Conservation (phyloP, 2,797 vertebrate genomes). For the Hyperoplus immaculatus region DNA sequence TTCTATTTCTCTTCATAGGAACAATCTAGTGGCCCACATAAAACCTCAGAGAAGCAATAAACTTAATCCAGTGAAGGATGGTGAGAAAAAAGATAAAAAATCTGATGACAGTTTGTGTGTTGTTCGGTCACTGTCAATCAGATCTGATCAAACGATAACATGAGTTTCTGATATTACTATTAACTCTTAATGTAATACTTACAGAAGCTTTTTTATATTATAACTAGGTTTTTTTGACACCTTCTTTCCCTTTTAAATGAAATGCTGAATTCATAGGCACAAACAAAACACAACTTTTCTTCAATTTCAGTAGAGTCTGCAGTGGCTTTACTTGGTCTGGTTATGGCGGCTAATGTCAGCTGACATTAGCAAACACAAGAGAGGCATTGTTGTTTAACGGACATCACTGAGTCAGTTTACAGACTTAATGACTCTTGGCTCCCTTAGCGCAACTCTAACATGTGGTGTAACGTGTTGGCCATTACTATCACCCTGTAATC, state of each 20-base stretch:
- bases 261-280: not conserved
- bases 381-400: not conserved
- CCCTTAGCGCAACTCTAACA: not conserved
- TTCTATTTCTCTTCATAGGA: conserved; percentile 22
- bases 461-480: not conserved
- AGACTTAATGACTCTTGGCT: not conserved
- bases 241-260: not conserved
- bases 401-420: not conserved
- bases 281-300: not conserved
- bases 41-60: conserved; percentile 1
- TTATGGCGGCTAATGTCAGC: not conserved
- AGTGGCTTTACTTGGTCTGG: not conserved
- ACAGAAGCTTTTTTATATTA: not conserved
- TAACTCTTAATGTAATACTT: not conserved
- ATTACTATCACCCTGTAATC: not conserved
- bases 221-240: not conserved
- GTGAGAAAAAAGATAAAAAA: not conserved
- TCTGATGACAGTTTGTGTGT: not conserved
- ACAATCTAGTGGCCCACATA: conserved; percentile 19
- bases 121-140: not conserved
- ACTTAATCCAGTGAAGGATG: not conserved
- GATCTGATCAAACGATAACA: not conserved
- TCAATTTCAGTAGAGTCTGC: not conserved
- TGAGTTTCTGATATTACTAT: not conserved
- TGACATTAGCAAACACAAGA: not conserved